phyloP scores from a whole-genome alignment of 2,797 vertebrate genomes.

The Muscicapa comitata region DNA sequence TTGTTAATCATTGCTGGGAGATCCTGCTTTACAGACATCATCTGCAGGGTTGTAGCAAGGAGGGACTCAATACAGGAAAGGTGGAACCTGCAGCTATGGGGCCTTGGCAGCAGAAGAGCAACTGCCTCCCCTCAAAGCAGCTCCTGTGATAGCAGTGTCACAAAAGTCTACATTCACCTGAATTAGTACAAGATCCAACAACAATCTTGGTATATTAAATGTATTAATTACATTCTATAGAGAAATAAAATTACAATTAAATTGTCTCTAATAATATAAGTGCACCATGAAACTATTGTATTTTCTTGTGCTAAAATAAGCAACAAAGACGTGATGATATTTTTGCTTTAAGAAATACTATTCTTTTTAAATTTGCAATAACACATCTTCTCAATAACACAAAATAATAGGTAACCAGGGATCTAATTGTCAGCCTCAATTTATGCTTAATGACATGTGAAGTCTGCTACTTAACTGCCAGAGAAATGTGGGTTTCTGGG shows the following conservation, averaged over 20 bases:
- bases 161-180: neutral
- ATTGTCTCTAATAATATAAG: neutral
- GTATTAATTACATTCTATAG: neutral
- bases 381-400: neutral
- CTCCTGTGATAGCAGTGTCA: neutral
- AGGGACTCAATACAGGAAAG: neutral
- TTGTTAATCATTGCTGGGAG: neutral
- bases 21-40: neutral
- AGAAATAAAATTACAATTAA: neutral
- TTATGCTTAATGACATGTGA: neutral
- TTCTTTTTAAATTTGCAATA: neutral
- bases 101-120: neutral
- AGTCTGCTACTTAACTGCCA: neutral
- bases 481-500: neutral
- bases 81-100: neutral
- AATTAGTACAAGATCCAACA: neutral
- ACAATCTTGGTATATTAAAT: neutral
- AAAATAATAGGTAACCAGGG: neutral
- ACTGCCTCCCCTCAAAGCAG: neutral
- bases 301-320: conserved; percentile 8
- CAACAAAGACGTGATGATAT: neutral
- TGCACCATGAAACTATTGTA: neutral
- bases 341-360: neutral
- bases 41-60: neutral
- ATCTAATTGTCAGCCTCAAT: neutral